These are phyloP conservation scores for Tetragonisca angustula DNA, from an alignment of 2,888 invertebrate genomes.

Conservation along the genomic window DNA sequence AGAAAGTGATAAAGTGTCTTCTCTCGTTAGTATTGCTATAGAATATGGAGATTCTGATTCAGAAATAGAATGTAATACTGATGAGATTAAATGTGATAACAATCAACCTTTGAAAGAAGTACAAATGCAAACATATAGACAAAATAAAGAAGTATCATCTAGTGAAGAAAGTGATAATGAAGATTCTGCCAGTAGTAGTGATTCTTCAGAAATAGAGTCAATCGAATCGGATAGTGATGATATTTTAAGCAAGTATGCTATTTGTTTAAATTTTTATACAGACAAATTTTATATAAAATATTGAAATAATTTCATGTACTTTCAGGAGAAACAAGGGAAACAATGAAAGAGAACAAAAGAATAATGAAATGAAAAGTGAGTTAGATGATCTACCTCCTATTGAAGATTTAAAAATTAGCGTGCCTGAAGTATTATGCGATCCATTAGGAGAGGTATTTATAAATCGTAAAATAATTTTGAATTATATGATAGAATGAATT, in stretches of 20 bases:
- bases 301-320: constrained; percentile 14
- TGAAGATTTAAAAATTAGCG: constrained; percentile 91
- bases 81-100: neutral
- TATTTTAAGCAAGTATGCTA: constrained; percentile 39
- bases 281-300: neutral
- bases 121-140: constrained; percentile 47
- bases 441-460: constrained; percentile 88
- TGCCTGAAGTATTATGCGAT: constrained; percentile 90
- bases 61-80: constrained; percentile 63
- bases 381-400: constrained; percentile 92
- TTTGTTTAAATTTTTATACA: neutral
- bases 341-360: neutral
- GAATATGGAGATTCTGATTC: constrained; percentile 75
- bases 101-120: neutral
- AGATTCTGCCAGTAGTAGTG: constrained; percentile 51
- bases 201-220: constrained; percentile 42
- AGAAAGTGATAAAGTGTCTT: constrained; percentile 45
- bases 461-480: constrained; percentile 13
- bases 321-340: constrained; percentile 47
- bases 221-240: constrained; percentile 55
- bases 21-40: constrained; percentile 72
- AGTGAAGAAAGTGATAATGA: constrained; percentile 66
- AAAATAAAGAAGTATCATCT: constrained; percentile 66
- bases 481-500: constrained; percentile 18
- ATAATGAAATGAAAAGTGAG: constrained; percentile 84